Percentiles rank a stretch among this genome's conserved stretches.
These are phyloP conservation scores for Nephotettix cincticeps DNA, from an alignment of 1,140 invertebrate genomes.

Conservation along the genomic window DNA sequence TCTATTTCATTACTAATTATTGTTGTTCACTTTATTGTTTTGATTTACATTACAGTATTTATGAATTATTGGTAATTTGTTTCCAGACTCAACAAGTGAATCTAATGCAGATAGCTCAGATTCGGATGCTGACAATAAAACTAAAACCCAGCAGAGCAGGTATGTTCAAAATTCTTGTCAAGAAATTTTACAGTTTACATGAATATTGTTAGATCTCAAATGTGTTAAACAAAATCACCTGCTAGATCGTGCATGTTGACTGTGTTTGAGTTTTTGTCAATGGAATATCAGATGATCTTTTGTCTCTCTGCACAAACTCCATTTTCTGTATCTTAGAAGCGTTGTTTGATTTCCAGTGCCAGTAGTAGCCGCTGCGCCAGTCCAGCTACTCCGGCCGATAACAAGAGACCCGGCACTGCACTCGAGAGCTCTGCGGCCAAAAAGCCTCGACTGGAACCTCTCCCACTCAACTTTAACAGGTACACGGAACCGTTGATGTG, in stretches of 20 bases:
- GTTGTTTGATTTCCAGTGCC: background rate
- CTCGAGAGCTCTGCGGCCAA: conserved; percentile 31
- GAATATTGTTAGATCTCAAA: too few species aligned
- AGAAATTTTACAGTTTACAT: too few species aligned
- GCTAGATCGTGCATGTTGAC: conserved; percentile 42
- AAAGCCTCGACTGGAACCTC: conserved; percentile 35
- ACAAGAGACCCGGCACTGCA: conserved; percentile 27
- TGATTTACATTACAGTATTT: too few species aligned
- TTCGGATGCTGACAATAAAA: conserved; percentile 53
- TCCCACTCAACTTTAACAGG: conserved; percentile 32
- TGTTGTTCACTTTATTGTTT: too few species aligned
- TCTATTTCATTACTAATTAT: too few species aligned
- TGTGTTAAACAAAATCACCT: too few species aligned
- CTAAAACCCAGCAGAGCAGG: conserved; percentile 45
- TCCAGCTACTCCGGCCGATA: conserved; percentile 48
- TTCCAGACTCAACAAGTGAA: conserved; percentile 64
- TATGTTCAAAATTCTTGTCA: conserved; percentile 38
- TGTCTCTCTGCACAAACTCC: too few species aligned
- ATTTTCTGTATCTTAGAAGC: too few species aligned
- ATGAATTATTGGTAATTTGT: too few species aligned
- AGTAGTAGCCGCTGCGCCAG: conserved; percentile 43
- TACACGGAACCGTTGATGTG: conserved; percentile 29
- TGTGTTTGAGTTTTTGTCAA: too few species aligned
- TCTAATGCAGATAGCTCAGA: conserved; percentile 72
- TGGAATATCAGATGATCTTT: too few species aligned